Evolutionary conservation across 2,113 vertebrate species (phyloP).

Genomic region (Takifugu flavidus): DNA sequence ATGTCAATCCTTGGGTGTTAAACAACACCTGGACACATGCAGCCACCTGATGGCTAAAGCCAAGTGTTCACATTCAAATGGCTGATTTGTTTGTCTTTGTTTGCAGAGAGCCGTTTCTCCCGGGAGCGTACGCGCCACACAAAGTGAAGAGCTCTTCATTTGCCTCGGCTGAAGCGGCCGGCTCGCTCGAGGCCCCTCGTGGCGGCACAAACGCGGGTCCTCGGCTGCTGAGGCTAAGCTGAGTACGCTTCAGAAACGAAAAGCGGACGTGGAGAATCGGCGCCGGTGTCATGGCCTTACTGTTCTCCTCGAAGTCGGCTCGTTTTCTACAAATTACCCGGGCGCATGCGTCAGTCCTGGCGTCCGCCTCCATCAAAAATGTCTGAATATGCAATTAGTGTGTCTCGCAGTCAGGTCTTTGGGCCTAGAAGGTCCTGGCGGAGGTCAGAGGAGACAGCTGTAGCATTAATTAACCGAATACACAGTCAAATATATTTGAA

Average conservation of each 20-base stretch:
- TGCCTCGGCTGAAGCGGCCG: conserved; percentile 55
- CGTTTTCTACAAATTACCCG: too few species aligned
- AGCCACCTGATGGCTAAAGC: conserved; percentile 44
- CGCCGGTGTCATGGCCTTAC: background rate
- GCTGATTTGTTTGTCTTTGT: conserved; percentile 75
- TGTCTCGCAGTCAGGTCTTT: too few species aligned
- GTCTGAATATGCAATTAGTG: background rate
- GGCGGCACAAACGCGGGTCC: conserved; percentile 38
- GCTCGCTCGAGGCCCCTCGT: conserved; percentile 39
- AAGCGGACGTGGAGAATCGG: too few species aligned
- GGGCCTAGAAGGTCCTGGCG: too few species aligned
- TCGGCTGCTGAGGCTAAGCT: conserved; percentile 19
- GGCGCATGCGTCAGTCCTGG: too few species aligned
- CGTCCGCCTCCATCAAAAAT: too few species aligned
- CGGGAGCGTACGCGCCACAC: conserved; percentile 36
- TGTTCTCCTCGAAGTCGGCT: background rate
- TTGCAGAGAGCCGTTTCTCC: conserved; percentile 71
- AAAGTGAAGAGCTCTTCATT: conserved; percentile 62
- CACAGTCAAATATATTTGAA: too few species aligned
- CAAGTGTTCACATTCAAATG: conserved; percentile 73
- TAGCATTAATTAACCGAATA: too few species aligned
- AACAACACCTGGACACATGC: conserved; percentile 13
- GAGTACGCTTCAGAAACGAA: conserved; percentile 32
- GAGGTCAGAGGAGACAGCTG: too few species aligned
- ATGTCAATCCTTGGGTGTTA: background rate